phyloP scores from a whole-genome alignment of 2,113 vertebrate genomes.

The Macroglossus sobrinus region DNA sequence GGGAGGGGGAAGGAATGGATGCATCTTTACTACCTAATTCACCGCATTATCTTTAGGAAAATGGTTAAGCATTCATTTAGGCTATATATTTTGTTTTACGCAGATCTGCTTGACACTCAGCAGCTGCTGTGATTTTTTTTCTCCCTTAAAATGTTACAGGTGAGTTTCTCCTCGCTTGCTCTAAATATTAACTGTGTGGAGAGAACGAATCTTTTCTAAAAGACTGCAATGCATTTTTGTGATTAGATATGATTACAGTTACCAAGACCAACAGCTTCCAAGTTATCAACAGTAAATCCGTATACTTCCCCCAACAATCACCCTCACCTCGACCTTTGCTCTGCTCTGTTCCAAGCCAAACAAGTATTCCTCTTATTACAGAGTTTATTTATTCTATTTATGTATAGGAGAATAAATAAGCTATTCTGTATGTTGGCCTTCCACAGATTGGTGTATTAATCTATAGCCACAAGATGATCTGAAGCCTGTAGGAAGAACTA shows the following conservation, averaged over 20 bases:
- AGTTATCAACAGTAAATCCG: background rate
- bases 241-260: slow-evolving; percentile 29
- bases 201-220: background rate
- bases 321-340: background rate
- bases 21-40: background rate
- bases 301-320: background rate
- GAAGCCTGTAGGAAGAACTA: slow-evolving; percentile 72
- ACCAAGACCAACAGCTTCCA: background rate
- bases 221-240: background rate
- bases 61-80: background rate
- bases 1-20: background rate
- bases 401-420: slow-evolving; percentile 64
- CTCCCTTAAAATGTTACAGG: slow-evolving; percentile 30
- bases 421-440: slow-evolving; percentile 68
- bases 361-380: background rate
- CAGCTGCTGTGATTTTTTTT: background rate
- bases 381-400: slow-evolving; percentile 42
- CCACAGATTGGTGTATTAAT: slow-evolving; percentile 66
- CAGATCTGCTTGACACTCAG: background rate
- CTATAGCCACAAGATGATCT: slow-evolving; percentile 63
- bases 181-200: slow-evolving; percentile 49
- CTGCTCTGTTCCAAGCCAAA: background rate
- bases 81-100: background rate
- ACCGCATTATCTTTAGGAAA: background rate
- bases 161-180: background rate